Conservation (phyloP, 2,113 vertebrate species). For the Sapajus apella region DNA sequence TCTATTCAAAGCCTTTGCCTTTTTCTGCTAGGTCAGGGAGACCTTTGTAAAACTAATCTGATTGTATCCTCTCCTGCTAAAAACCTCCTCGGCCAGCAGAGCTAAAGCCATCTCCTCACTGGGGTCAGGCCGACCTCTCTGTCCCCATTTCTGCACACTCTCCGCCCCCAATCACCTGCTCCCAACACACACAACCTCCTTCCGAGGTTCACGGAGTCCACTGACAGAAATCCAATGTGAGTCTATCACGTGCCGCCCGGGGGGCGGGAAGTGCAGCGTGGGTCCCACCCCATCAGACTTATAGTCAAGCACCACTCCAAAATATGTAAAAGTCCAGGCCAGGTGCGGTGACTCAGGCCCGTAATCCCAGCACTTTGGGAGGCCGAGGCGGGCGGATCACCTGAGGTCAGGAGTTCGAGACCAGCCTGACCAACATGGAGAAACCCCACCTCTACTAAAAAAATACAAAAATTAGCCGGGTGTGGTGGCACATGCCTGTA, state of each 20-base stretch:
- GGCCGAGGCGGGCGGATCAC: too few relatives aligned
- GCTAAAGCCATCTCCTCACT: background rate
- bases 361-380: too few relatives aligned
- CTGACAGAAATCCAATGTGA: background rate
- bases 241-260: accelerated
- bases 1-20: background rate
- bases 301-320: background rate
- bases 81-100: background rate
- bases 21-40: background rate
- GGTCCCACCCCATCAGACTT: background rate
- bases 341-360: too few relatives aligned
- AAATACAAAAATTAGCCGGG: too few relatives aligned
- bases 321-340: background rate
- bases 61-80: background rate
- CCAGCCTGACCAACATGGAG: too few relatives aligned
- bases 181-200: background rate
- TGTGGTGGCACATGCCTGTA: too few relatives aligned
- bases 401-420: too few relatives aligned
- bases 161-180: background rate
- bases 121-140: background rate
- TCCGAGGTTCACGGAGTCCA: accelerated
- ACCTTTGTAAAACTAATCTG: conserved; percentile 13
- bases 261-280: background rate
- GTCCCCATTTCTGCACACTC: background rate
- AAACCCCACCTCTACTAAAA: too few relatives aligned